A percentile compares a stretch with the other conserved stretches of the same genome.
phyloP scores from a whole-genome alignment of 2,113 vertebrate genomes.

The Oncorhynchus nerka region DNA sequence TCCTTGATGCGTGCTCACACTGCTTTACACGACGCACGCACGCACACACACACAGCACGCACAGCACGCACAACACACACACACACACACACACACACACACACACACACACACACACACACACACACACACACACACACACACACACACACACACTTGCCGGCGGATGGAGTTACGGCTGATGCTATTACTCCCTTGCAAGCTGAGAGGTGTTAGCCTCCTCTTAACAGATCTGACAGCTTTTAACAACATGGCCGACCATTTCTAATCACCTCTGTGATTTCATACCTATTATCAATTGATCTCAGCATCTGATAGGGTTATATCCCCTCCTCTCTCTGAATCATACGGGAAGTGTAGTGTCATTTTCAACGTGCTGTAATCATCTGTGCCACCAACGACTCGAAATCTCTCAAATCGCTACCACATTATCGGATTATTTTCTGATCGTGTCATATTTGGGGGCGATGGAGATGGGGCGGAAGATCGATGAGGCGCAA shows the following conservation, averaged over 20 bases:
- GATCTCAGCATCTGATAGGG: no score
- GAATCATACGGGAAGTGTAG: no score
- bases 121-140: conserved; percentile 40
- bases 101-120: conserved; percentile 31
- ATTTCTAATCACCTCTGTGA: conserved; percentile 71
- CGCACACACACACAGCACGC: conserved; percentile 21
- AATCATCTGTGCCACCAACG: no score
- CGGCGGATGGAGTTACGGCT: conserved; percentile 68
- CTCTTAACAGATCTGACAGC: conserved; percentile 76
- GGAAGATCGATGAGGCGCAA: no score
- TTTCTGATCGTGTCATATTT: no score
- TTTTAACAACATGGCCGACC: conserved; percentile 71
- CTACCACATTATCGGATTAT: no score
- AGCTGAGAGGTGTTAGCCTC: conserved; percentile 77
- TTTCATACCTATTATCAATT: conserved; percentile 34
- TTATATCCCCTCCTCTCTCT: no score
- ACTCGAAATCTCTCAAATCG: no score
- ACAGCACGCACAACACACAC: conserved; percentile 35
- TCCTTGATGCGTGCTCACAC: conserved; percentile 59
- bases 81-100: conserved; percentile 29
- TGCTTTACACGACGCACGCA: conserved; percentile 36
- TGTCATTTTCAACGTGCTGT: no score
- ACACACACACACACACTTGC: conserved; percentile 14
- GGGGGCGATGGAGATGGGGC: no score
- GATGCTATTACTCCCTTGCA: conserved; percentile 77